Conservation (phyloP, 2,888 invertebrate species). For the Hypena proboscidalis region DNA sequence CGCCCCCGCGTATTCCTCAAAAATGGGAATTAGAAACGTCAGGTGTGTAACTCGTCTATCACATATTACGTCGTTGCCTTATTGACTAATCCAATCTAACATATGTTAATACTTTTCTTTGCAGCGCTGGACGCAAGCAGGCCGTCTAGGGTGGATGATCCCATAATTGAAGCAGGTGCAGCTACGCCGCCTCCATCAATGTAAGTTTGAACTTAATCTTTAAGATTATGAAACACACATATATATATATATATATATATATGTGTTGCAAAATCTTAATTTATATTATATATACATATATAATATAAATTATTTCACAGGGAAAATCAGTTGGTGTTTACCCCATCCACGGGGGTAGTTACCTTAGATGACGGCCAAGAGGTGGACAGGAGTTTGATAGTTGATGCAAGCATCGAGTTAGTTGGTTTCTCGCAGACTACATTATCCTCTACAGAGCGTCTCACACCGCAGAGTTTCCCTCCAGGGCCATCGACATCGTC, state of each 20-base stretch:
- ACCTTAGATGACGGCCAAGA: background rate
- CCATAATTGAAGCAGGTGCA: background rate
- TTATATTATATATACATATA: too few species aligned
- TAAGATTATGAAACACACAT: background rate
- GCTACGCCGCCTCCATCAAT: background rate
- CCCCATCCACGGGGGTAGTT: constrained; percentile 1
- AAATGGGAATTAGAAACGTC: background rate
- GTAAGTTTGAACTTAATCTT: constrained; percentile 4
- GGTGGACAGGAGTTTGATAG: background rate
- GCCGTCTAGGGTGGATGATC: background rate
- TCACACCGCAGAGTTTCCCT: background rate
- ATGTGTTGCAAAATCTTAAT: background rate
- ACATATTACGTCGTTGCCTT: background rate
- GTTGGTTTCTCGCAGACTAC: constrained; percentile 1
- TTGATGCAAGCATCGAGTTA: background rate
- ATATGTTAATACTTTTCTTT: too few species aligned
- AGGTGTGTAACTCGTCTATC: background rate
- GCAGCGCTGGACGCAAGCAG: constrained; percentile 2
- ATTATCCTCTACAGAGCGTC: background rate
- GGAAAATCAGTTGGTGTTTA: background rate
- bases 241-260: background rate
- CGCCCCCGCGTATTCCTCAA: background rate
- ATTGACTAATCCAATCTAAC: background rate
- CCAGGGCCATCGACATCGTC: constrained; percentile 1
- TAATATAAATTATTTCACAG: constrained; percentile 4